A percentile compares a stretch with the other conserved stretches of the same genome.
Conservation (phyloP, 2,113 vertebrate species). For the Poicephalus meyeri region DNA sequence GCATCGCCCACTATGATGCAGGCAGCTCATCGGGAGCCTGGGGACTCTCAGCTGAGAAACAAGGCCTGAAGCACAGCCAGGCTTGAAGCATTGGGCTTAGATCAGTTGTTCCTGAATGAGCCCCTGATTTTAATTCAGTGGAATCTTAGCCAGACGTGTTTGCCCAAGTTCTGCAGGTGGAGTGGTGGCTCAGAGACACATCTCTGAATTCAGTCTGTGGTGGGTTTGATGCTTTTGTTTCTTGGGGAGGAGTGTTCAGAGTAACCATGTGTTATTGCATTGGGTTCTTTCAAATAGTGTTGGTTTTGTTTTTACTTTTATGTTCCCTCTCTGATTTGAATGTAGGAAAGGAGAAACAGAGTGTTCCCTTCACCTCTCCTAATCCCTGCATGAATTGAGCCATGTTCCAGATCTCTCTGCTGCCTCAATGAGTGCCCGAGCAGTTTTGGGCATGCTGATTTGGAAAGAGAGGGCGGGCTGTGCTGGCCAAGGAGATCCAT, state of each 20-base stretch:
- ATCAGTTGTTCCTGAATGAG: neutral
- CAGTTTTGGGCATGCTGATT: neutral
- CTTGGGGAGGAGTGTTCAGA: neutral
- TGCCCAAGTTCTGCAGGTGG: neutral
- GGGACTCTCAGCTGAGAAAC: neutral
- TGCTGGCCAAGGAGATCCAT: neutral
- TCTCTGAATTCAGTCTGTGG: neutral
- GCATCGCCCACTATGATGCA: neutral
- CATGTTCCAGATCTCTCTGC: neutral
- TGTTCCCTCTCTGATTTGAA: neutral
- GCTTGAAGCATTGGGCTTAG: neutral
- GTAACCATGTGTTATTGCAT: neutral
- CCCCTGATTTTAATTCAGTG: neutral
- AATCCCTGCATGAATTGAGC: neutral
- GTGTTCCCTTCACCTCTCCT: constrained; percentile 15
- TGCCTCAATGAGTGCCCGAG: neutral
- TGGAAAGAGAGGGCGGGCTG: neutral
- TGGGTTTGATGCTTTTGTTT: constrained; percentile 23
- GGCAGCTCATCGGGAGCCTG: neutral
- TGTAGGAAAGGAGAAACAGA: neutral
- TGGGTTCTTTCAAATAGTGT: neutral
- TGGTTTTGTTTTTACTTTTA: too few species aligned
- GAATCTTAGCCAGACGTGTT: neutral
- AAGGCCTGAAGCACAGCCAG: neutral
- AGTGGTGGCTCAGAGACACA: neutral